phyloP scores from a whole-genome alignment of 2,113 vertebrate genomes.

The Anoplopoma fimbria region DNA sequence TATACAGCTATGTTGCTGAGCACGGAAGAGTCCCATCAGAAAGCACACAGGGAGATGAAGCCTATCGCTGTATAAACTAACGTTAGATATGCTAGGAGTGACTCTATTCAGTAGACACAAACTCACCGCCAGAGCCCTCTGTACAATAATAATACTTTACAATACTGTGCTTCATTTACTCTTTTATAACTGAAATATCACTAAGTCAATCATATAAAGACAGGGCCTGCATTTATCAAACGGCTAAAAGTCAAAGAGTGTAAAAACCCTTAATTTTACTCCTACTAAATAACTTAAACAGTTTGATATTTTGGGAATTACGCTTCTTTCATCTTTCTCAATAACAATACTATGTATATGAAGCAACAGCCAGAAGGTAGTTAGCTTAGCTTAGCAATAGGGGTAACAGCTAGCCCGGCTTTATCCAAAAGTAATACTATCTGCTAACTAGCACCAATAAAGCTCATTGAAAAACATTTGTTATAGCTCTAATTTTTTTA shows the following conservation, averaged over 20 bases:
- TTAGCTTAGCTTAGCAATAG: slow-evolving; percentile 15
- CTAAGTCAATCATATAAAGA: slow-evolving; percentile 7
- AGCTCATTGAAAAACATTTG: neutral
- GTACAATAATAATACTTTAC: slow-evolving; percentile 57
- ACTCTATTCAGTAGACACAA: slow-evolving; percentile 52
- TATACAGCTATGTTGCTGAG: slow-evolving; percentile 43
- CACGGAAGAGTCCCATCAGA: slow-evolving; percentile 45
- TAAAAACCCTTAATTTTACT: neutral
- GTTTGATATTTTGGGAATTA: neutral
- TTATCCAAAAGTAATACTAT: neutral
- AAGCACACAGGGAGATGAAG: slow-evolving; percentile 57
- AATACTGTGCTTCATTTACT: slow-evolving; percentile 56
- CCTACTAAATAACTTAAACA: neutral
- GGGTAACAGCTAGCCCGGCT: neutral
- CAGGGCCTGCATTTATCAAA: slow-evolving; percentile 51
- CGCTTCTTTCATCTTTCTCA: neutral
- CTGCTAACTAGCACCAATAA: neutral
- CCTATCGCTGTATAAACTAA: slow-evolving; percentile 40
- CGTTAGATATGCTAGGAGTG: slow-evolving; percentile 51
- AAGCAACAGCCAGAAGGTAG: neutral
- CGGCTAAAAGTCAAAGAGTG: neutral
- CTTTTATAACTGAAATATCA: slow-evolving; percentile 50
- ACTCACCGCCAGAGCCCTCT: slow-evolving; percentile 56
- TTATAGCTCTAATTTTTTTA: neutral
- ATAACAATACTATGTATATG: neutral